A percentile compares a stretch with the other conserved stretches of the same genome.
Conservation (phyloP, 2,797 vertebrate species). For the Neosilurus hyrtlii region DNA sequence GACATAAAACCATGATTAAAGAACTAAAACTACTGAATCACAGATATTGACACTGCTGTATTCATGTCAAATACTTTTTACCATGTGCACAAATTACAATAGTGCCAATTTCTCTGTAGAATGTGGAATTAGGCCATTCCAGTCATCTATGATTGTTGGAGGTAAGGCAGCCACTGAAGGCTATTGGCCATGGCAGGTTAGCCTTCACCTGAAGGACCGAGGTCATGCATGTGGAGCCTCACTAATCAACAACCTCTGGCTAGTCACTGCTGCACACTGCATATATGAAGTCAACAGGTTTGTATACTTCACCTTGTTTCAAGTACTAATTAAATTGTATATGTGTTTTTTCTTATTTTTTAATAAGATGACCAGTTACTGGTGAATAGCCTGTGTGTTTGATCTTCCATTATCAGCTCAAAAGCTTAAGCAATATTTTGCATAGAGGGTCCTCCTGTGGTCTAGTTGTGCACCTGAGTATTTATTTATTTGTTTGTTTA, state of each 20-base stretch:
- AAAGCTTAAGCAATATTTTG: too few species aligned
- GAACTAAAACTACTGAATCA: not conserved
- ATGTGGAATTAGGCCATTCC: slow-evolving; percentile 79
- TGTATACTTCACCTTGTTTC: not conserved
- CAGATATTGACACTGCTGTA: not conserved
- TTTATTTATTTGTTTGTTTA: too few species aligned
- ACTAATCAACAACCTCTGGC: slow-evolving; percentile 78
- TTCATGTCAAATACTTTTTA: not conserved
- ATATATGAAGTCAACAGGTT: slow-evolving; percentile 79
- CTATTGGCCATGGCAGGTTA: slow-evolving; percentile 95
- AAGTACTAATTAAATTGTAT: not conserved
- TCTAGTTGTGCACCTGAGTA: too few species aligned
- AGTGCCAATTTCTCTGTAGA: slow-evolving; percentile 65
- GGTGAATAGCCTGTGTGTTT: not conserved
- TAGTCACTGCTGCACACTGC: slow-evolving; percentile 92
- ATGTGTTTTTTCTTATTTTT: not conserved
- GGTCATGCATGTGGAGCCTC: slow-evolving; percentile 89
- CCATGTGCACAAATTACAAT: not conserved
- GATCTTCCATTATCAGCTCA: not conserved
- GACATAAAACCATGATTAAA: not conserved
- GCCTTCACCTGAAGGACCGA: slow-evolving; percentile 76
- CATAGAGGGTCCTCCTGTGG: too few species aligned
- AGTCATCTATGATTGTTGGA: slow-evolving; percentile 81
- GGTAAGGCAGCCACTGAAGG: slow-evolving; percentile 77
- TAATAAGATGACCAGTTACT: not conserved